Evolutionary conservation across 2,888 invertebrate species (phyloP).

Genomic region (Ferrisia virgata): DNA sequence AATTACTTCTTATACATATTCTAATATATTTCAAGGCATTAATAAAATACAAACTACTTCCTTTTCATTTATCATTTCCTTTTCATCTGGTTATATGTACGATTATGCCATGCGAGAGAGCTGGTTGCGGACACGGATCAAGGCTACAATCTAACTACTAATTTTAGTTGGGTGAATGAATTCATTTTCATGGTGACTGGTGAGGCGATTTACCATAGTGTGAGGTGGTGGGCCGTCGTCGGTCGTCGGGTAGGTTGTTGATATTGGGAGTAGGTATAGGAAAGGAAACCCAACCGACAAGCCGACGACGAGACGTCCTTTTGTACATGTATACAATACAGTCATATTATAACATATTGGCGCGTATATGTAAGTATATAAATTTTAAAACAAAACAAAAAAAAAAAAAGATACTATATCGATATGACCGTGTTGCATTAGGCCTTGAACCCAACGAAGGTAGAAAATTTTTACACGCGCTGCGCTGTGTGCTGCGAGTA

Average conservation of each 20-base stretch:
- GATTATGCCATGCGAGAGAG: not conserved
- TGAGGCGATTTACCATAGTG: not conserved
- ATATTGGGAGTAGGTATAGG: not conserved
- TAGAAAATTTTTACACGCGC: slow-evolving; percentile 26
- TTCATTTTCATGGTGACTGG: slow-evolving; percentile 1
- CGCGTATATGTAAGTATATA: no score
- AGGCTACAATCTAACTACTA: slow-evolving; percentile 22
- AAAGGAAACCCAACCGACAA: not conserved
- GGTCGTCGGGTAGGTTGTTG: not conserved
- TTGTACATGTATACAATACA: not conserved
- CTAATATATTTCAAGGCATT: slow-evolving; percentile 3
- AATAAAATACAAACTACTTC: slow-evolving; percentile 25
- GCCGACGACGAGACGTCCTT: slow-evolving; percentile 3
- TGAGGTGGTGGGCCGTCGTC: not conserved
- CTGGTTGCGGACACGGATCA: slow-evolving; percentile 16
- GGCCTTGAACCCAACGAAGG: slow-evolving; percentile 16
- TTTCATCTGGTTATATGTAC: slow-evolving; percentile 24
- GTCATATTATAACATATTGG: not conserved
- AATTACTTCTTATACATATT: slow-evolving; percentile 14
- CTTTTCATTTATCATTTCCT: slow-evolving; percentile 28
- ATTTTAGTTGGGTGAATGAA: slow-evolving; percentile 22
- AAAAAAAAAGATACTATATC: not conserved
- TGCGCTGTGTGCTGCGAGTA: not conserved
- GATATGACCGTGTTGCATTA: not conserved
- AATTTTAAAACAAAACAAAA: not conserved